phyloP scores from a whole-genome alignment of 2,113 vertebrate genomes.

The Nesogale talazaci region DNA sequence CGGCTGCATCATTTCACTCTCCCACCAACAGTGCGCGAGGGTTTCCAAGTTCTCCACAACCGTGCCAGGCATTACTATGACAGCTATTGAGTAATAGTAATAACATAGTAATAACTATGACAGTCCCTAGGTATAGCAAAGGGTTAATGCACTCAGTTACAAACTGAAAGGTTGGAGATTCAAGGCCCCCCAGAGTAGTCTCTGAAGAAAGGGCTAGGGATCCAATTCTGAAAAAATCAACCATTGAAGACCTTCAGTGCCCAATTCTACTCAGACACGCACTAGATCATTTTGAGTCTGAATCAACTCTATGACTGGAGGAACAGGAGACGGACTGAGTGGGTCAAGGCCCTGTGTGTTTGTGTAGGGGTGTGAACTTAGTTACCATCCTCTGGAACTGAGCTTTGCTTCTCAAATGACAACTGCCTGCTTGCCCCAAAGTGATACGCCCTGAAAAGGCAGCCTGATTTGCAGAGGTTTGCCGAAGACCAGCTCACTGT shows the following conservation, averaged over 20 bases:
- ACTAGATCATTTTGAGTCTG: not conserved
- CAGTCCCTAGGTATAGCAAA: too few relatives aligned
- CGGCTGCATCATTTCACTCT: not conserved
- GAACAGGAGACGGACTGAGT: not conserved
- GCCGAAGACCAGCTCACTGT: constrained; percentile 60
- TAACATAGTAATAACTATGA: too few relatives aligned
- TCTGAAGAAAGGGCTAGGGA: not conserved
- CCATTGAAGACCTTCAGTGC: not conserved
- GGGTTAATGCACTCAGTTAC: not conserved
- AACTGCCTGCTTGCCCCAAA: constrained; percentile 38
- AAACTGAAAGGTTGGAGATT: not conserved
- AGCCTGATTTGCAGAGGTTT: constrained; percentile 46
- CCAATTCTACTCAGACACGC: not conserved
- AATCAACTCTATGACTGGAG: not conserved
- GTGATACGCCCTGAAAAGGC: constrained; percentile 64
- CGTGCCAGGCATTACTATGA: not conserved
- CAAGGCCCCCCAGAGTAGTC: not conserved
- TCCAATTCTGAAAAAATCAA: not conserved
- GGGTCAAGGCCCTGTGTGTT: constrained; percentile 4
- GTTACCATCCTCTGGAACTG: constrained; percentile 42
- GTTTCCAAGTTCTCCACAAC: not conserved
- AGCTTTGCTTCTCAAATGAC: constrained; percentile 64
- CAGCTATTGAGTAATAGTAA: too few relatives aligned
- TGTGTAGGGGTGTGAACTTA: not conserved
- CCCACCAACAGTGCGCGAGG: not conserved